These are phyloP conservation scores for Phlogophora meticulosa DNA, from an alignment of 2,888 invertebrate species.

Conservation along the genomic window DNA sequence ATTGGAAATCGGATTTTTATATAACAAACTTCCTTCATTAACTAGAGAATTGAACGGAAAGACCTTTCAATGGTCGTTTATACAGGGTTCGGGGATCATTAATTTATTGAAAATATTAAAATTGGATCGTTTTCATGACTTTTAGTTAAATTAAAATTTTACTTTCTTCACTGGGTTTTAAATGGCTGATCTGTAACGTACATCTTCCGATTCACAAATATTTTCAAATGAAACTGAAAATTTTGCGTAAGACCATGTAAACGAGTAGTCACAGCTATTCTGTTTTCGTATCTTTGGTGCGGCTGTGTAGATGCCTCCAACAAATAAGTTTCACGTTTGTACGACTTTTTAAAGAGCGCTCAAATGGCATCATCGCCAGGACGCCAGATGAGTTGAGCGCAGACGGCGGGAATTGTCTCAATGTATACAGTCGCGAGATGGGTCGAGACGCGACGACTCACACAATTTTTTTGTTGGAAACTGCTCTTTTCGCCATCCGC, in stretches of 20 bases:
- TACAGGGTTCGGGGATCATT: slow-evolving; percentile 33
- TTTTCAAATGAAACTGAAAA: slow-evolving; percentile 1
- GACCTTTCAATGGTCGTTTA: slow-evolving; percentile 33
- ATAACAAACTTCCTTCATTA: slow-evolving; percentile 66
- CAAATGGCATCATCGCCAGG: slow-evolving; percentile 71
- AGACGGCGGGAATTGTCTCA: slow-evolving; percentile 79
- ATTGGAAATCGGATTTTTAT: slow-evolving; percentile 60
- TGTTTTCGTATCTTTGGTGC: slow-evolving; percentile 15
- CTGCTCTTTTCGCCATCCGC: slow-evolving; percentile 88
- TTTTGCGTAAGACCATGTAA: not conserved
- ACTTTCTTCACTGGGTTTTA: slow-evolving; percentile 6
- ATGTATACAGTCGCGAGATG: slow-evolving; percentile 72
- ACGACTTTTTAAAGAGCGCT: slow-evolving; percentile 66
- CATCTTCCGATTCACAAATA: not conserved
- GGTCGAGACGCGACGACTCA: slow-evolving; percentile 77
- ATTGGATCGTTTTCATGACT: slow-evolving; percentile 2
- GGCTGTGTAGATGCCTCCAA: slow-evolving; percentile 22
- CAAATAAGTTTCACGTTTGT: slow-evolving; percentile 42
- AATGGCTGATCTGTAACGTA: not conserved
- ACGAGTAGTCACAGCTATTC: slow-evolving; percentile 10
- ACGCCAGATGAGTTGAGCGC: slow-evolving; percentile 77
- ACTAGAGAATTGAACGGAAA: slow-evolving; percentile 57
- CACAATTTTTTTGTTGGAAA: slow-evolving; percentile 83
- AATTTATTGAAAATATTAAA: slow-evolving; percentile 48
- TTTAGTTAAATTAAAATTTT: slow-evolving; percentile 10